These are phyloP conservation scores for Andrena minutula DNA, from an alignment of 2,888 invertebrate genomes.

Conservation along the genomic window DNA sequence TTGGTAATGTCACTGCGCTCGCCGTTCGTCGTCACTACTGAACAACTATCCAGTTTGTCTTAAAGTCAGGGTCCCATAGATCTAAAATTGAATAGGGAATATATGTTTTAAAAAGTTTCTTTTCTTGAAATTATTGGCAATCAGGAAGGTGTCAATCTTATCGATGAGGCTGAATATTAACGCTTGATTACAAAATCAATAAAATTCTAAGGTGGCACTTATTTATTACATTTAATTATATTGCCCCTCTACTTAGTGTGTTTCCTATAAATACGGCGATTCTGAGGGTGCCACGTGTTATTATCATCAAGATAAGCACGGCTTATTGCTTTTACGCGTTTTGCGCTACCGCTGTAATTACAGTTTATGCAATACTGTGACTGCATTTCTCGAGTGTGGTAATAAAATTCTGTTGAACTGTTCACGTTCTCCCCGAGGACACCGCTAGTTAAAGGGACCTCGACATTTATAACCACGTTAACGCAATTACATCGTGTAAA, in stretches of 20 bases:
- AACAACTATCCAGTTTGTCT: not conserved
- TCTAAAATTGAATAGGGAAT: no score
- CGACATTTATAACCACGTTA: slow-evolving; percentile 24
- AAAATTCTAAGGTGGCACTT: no score
- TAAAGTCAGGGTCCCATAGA: no score
- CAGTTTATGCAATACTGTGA: slow-evolving; percentile 5
- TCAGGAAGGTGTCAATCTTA: no score
- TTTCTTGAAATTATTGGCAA: no score
- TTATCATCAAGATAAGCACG: not conserved
- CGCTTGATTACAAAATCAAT: no score
- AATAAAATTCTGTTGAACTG: slow-evolving; percentile 30
- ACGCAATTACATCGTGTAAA: slow-evolving; percentile 23
- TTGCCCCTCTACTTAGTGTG: not conserved
- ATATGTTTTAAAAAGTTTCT: no score
- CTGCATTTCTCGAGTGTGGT: not conserved
- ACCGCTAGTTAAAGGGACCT: slow-evolving; percentile 10
- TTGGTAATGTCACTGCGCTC: slow-evolving; percentile 6
- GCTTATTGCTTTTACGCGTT: not conserved
- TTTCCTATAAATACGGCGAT: not conserved
- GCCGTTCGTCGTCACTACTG: slow-evolving; percentile 21
- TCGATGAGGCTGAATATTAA: no score
- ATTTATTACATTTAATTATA: not conserved
- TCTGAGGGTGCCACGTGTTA: not conserved
- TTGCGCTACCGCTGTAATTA: slow-evolving; percentile 8
- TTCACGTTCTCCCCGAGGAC: not conserved